Evolutionary conservation across 2,113 vertebrate species (phyloP).

Genomic region (Lophius piscatorius): DNA sequence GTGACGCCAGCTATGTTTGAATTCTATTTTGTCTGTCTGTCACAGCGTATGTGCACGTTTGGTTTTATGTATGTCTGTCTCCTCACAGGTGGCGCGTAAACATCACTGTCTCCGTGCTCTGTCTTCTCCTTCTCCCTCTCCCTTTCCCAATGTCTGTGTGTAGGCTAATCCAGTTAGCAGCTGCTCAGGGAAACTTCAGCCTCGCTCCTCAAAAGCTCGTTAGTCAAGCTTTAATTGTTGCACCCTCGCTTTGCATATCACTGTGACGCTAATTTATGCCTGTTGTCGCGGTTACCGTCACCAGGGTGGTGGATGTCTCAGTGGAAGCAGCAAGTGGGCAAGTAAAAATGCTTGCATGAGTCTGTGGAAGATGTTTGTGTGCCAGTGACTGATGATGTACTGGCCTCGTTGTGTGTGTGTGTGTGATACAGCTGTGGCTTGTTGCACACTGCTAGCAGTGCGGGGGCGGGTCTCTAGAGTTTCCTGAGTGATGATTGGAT

Average conservation of each 20-base stretch:
- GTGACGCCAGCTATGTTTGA: conserved; percentile 10
- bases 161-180: conserved; percentile 81
- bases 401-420: conserved; percentile 11
- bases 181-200: conserved; percentile 80
- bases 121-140: conserved; percentile 5
- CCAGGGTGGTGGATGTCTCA: conserved; percentile 66
- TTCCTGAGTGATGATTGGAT: conserved; percentile 69
- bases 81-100: conserved; percentile 57
- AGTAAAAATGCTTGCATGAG: conserved; percentile 38
- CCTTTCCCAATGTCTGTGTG: no score
- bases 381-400: conserved; percentile 38
- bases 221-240: conserved; percentile 85
- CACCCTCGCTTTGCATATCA: conserved; percentile 79
- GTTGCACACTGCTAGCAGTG: conserved; percentile 39
- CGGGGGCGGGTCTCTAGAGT: conserved; percentile 55
- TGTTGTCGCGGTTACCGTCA: conserved; percentile 71
- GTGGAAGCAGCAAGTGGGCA: conserved; percentile 67
- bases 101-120: conserved; percentile 18
- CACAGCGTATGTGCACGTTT: conserved; percentile 18
- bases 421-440: conserved; percentile 15
- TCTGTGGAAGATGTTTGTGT: conserved; percentile 41
- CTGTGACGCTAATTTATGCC: conserved; percentile 81
- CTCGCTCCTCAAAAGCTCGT: conserved; percentile 80
- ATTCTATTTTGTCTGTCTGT: conserved; percentile 23
- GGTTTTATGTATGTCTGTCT: conserved; percentile 21